Percentiles rank a stretch among this genome's conserved stretches.
Conservation (phyloP, 2,888 invertebrate species). For the Gibbula magus region DNA sequence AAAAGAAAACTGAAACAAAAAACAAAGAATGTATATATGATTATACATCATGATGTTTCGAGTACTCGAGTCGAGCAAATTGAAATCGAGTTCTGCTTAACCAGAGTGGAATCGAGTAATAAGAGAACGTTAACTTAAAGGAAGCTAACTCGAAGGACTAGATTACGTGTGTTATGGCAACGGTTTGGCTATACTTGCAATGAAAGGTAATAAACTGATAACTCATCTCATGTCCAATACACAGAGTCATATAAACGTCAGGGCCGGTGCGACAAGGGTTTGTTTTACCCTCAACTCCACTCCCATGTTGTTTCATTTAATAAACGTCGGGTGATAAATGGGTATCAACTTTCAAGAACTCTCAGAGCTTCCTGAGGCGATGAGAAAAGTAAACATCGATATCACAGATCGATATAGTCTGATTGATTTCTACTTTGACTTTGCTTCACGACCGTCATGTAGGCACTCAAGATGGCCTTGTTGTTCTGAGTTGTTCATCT, state of each 20-base stretch:
- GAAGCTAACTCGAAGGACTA: neutral
- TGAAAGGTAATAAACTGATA: neutral
- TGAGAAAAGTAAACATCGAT: neutral
- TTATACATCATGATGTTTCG: no score
- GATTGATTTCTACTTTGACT: neutral
- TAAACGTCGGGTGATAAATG: neutral
- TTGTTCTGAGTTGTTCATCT: neutral
- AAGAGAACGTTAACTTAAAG: no score
- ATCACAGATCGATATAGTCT: neutral
- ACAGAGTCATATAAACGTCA: neutral
- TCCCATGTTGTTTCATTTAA: neutral
- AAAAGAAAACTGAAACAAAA: no score
- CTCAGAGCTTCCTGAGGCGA: neutral
- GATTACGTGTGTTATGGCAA: neutral
- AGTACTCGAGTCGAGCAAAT: no score
- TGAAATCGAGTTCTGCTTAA: no score
- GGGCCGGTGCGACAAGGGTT: neutral
- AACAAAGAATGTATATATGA: no score
- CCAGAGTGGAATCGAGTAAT: no score
- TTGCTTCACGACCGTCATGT: neutral
- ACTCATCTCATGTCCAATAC: neutral
- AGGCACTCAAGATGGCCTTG: neutral
- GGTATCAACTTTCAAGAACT: neutral
- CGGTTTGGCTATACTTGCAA: neutral
- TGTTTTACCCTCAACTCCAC: neutral